These are phyloP conservation scores for Augiades crinisus DNA, from an alignment of 2,888 invertebrate species.

Conservation along the genomic window DNA sequence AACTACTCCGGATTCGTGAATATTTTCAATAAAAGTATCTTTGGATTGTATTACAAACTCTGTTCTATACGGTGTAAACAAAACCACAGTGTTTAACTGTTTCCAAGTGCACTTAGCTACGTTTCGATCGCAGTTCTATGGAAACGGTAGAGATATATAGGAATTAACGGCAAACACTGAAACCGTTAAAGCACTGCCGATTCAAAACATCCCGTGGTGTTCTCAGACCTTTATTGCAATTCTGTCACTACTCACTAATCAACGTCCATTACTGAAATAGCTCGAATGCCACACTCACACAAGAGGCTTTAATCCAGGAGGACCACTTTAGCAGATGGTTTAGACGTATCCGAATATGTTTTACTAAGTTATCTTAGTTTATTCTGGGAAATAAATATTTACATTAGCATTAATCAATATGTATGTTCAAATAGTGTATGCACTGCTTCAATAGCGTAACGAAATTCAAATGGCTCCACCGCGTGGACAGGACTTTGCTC, in stretches of 20 bases:
- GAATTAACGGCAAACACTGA: constrained; percentile 75
- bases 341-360: constrained; percentile 1
- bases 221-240: constrained; percentile 66
- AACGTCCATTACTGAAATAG: constrained; percentile 75
- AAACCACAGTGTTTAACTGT: constrained; percentile 11
- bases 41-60: too few species aligned
- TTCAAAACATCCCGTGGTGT: constrained; percentile 77
- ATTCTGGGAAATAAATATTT: too few species aligned
- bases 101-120: constrained; percentile 17
- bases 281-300: constrained; percentile 34
- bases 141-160: constrained; percentile 19
- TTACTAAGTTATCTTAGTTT: neutral
- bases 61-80: neutral
- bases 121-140: constrained; percentile 43
- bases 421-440: too few species aligned
- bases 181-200: constrained; percentile 72
- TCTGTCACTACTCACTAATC: constrained; percentile 75
- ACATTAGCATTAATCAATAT: too few species aligned
- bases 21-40: too few species aligned
- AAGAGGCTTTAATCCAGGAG: neutral
- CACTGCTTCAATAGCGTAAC: too few species aligned
- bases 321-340: neutral
- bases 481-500: too few species aligned
- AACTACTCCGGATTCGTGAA: too few species aligned
- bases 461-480: too few species aligned